These are phyloP conservation scores for Peromyscus attwateri DNA, from an alignment of 2,797 vertebrate genomes.

Conservation along the genomic window DNA sequence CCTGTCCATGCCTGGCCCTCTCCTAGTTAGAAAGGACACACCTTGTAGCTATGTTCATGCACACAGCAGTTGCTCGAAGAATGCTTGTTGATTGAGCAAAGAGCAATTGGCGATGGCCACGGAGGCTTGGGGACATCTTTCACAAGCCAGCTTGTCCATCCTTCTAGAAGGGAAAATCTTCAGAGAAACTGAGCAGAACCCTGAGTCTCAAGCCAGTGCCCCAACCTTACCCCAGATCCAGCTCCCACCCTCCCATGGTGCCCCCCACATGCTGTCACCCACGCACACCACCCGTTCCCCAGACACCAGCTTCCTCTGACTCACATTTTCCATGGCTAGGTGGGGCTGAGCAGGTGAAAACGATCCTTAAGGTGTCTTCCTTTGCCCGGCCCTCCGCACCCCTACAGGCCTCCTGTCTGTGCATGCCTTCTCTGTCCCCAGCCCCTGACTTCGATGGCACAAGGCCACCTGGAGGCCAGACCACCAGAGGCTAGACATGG, in stretches of 20 bases:
- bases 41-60: background rate
- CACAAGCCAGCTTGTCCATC: background rate
- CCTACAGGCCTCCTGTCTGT: background rate
- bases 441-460: background rate
- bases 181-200: background rate
- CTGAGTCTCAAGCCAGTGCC: background rate
- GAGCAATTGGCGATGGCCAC: background rate
- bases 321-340: slow-evolving; percentile 82
- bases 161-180: slow-evolving; percentile 57
- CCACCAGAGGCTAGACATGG: accelerated
- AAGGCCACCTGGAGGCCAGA: background rate
- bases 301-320: slow-evolving; percentile 83
- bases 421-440: background rate
- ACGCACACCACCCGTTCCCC: slow-evolving; percentile 55
- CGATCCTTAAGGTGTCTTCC: slow-evolving; percentile 54
- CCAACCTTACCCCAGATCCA: background rate
- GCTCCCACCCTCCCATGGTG: slow-evolving; percentile 45
- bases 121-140: background rate
- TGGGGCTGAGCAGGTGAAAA: slow-evolving; percentile 78
- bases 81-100: background rate
- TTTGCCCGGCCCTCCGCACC: background rate
- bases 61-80: background rate
- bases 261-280: slow-evolving; percentile 66
- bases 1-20: background rate
- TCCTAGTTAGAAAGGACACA: background rate